Evolutionary conservation across 2,888 invertebrate genomes (phyloP).

Genomic region (Phengaris alcon): DNA sequence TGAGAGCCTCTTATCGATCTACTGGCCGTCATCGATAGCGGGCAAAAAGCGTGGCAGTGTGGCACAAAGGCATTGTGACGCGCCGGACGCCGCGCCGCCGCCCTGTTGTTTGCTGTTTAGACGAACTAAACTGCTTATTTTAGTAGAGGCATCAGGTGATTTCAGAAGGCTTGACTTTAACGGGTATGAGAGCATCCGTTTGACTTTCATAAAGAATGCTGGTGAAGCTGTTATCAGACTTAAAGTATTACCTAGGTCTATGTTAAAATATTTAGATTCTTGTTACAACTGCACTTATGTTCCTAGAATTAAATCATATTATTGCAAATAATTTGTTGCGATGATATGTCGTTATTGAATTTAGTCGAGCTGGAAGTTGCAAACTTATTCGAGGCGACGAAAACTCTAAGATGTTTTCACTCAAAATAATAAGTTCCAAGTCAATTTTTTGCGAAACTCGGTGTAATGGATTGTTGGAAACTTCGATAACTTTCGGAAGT

Average conservation of each 20-base stretch:
- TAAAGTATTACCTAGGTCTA: no score
- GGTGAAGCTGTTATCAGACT: no score
- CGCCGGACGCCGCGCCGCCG: slow-evolving; percentile 75
- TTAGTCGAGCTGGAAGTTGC: slow-evolving; percentile 42
- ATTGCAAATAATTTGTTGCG: slow-evolving; percentile 33
- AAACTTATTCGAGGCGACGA: slow-evolving; percentile 62
- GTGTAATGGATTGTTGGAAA: slow-evolving; percentile 78
- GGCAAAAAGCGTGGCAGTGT: slow-evolving; percentile 77
- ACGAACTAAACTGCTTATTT: slow-evolving; percentile 68
- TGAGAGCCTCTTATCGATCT: slow-evolving; percentile 77
- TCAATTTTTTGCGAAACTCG: slow-evolving; percentile 75
- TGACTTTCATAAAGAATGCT: no score
- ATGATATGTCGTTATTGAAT: slow-evolving; percentile 36
- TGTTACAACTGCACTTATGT: not conserved
- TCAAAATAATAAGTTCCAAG: slow-evolving; percentile 77
- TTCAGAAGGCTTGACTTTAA: slow-evolving; percentile 6
- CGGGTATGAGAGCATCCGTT: no score
- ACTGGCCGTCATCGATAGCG: slow-evolving; percentile 77
- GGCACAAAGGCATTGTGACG: slow-evolving; percentile 74
- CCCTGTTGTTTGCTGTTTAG: slow-evolving; percentile 74
- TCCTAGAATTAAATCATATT: not conserved
- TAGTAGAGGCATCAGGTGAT: slow-evolving; percentile 38
- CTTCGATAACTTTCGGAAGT: slow-evolving; percentile 78
- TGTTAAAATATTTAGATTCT: no score
- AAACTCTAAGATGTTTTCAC: slow-evolving; percentile 72